Base-by-base conservation (phyloP, 2,113 vertebrate species). In the Colossoma macropomum region DNA sequence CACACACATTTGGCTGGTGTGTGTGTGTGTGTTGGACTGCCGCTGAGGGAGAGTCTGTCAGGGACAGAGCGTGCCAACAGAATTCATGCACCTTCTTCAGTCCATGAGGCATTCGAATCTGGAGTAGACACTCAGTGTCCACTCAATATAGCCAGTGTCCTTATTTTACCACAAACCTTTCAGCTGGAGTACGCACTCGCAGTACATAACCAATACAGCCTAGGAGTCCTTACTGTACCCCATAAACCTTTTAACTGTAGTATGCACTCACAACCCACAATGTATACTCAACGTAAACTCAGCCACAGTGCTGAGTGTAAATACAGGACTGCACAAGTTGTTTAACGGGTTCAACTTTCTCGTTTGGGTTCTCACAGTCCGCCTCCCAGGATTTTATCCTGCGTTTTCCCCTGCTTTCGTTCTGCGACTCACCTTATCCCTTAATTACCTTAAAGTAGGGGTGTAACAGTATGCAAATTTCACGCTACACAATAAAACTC, bases 21-120 rank as follows among this genome's bases (percentile, higher is more conserved):
- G 52, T 15, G 78, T 45, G 69, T 52, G 79, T 76, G 85, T 84
- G 82, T 80, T 65, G 85, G 79, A 84, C 82, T 83, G 77, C 78
- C 70, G 65, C 86, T 87, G 79, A 81, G 86, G 79, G 86, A 84
- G 69, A 73, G 86, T 84, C 86, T 84, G 86, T 84, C 79, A 68
- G 41, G 79, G 82, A 81, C 63, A 34, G 70, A 63, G 75, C 41
- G 54, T 59, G 86, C 82, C 86, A 84, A 71, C 82, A 13, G 68
- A 28, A 60, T 66, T 59, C 62, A 84, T 38, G 41, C 59, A 78
- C 82, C 82, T 77, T 60, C 59, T 73, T 62, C 54, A 17, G 38
- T 63, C 71, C 75, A 32, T 28, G n/a, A 66, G 73, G 62, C 34
- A 23, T 76, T 30, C 34, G 32, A 9, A 59, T 68, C 10, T 10